phyloP scores from a whole-genome alignment of 2,888 invertebrate species.

The Drosophila greeni region DNA sequence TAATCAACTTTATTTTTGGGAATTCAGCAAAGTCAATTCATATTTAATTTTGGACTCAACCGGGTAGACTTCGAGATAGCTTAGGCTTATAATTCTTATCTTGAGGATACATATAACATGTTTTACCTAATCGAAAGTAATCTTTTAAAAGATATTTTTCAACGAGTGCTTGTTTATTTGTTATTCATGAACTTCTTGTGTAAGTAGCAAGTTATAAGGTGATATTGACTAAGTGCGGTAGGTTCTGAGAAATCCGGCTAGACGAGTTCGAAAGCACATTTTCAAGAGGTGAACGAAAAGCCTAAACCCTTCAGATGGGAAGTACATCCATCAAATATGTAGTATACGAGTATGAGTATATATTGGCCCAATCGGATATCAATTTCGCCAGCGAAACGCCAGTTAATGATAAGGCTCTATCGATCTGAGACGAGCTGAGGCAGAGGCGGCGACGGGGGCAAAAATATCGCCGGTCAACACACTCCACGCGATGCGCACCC shows the following conservation, averaged over 20 bases:
- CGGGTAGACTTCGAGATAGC: not conserved
- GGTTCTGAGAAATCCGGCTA: conserved; percentile 24
- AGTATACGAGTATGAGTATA: conserved; percentile 5
- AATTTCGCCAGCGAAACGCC: conserved; percentile 16
- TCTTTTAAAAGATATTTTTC: not conserved
- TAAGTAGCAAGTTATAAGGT: not conserved
- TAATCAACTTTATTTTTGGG: not conserved
- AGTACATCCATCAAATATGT: conserved; percentile 4
- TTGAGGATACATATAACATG: too few species aligned
- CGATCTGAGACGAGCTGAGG: conserved; percentile 12
- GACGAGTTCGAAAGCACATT: conserved; percentile 10
- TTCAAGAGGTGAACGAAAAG: conserved; percentile 4
- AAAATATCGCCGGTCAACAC: conserved; percentile 32
- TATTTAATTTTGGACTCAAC: not conserved
- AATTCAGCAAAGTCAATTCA: not conserved
- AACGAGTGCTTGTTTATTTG: not conserved
- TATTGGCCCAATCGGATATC: conserved; percentile 23
- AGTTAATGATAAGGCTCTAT: conserved; percentile 23
- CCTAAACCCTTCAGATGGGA: conserved; percentile 2
- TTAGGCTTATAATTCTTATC: not conserved
- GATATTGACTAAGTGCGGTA: not conserved
- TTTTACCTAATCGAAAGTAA: too few species aligned
- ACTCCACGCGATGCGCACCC: conserved; percentile 22
- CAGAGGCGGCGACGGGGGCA: conserved; percentile 6
- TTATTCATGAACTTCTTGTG: not conserved